Evolutionary conservation across 2,113 vertebrate species (phyloP), one percentile per base, ranked within the genome.

Genomic region (Tachuris rubrigastra): DNA sequence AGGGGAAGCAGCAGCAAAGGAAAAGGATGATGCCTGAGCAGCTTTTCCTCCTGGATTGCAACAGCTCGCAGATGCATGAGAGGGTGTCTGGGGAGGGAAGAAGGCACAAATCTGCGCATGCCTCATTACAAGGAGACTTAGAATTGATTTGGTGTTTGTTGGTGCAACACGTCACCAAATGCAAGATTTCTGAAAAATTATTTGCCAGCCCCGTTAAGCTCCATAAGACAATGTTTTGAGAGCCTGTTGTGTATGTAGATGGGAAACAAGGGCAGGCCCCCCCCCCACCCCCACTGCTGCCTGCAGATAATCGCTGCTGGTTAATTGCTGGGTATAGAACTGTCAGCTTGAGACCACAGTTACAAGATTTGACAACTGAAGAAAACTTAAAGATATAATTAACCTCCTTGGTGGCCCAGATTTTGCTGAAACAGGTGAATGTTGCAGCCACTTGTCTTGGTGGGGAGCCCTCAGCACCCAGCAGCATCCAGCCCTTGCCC

Each of bases 331-430:
- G 46, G 87, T 91, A 44, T 39, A 30, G 35, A 90, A 78, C 82
- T 78, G 82, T 91, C 94, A 93, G 59, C 82, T 75, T 90, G 72
- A 90, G 89, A 88, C 8, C 10, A 55, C 2, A 71, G 87, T 59
- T 78, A 84, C 31, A 68, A 75, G 44, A 68, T 63, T 33, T 91
- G 87, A 97, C 91, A 86, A 84, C 55, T 75, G 63, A 75, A 94
- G 58, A 85, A 69, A 83, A 84, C 42, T 67, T 86, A 72, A 96
- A 92, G 81, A 71, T 76, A 31, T 73, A 76, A 95, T 95, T 95
- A 85, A 89, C 71, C 81, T 93, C 89, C 75, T 71, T 68, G 59
- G 71, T 80, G 47, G 77, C 60, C 66, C 49, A 42, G 87, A 37
- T 72, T 89, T n/a, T 62, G 46, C 86, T 83, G 89, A 18, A 78